Conservation (phyloP, 2,888 invertebrate genomes). For the Nymphalis c-album region DNA sequence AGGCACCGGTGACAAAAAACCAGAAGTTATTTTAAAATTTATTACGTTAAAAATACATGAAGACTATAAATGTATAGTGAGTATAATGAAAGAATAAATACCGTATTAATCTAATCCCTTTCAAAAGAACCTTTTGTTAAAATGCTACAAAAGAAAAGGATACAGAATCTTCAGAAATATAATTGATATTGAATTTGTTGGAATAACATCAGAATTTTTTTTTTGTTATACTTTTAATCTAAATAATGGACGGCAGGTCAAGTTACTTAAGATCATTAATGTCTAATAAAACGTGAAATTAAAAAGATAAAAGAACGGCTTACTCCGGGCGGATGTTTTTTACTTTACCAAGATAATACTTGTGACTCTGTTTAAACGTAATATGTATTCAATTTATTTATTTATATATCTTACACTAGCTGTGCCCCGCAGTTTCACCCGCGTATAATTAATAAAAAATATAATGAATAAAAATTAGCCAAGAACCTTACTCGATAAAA, state of each 20-base stretch:
- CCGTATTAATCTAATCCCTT: not conserved
- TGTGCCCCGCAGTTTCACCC: too few relatives aligned
- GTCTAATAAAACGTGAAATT: constrained; percentile 9
- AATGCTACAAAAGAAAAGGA: not conserved
- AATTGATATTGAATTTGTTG: not conserved
- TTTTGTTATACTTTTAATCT: constrained; percentile 19
- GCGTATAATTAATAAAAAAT: too few relatives aligned
- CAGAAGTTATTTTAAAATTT: not conserved
- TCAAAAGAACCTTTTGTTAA: not conserved
- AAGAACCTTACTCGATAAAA: too few relatives aligned
- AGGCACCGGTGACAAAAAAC: too few relatives aligned
- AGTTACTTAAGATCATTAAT: constrained; percentile 11
- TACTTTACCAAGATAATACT: not conserved
- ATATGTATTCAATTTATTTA: too few relatives aligned
- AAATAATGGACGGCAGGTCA: constrained; percentile 25
- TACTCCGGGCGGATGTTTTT: not conserved
- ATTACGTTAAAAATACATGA: not conserved
- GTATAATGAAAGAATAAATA: too few relatives aligned
- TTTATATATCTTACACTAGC: too few relatives aligned
- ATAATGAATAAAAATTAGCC: too few relatives aligned
- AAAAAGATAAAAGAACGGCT: not conserved
- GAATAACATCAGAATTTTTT: constrained; percentile 4
- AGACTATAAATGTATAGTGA: too few relatives aligned
- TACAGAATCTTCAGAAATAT: not conserved
- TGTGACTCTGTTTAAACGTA: too few relatives aligned